Percentiles rank a stretch among this genome's conserved stretches.
phyloP scores from a whole-genome alignment of 2,797 vertebrate genomes.

The Pagetopsis macropterus region DNA sequence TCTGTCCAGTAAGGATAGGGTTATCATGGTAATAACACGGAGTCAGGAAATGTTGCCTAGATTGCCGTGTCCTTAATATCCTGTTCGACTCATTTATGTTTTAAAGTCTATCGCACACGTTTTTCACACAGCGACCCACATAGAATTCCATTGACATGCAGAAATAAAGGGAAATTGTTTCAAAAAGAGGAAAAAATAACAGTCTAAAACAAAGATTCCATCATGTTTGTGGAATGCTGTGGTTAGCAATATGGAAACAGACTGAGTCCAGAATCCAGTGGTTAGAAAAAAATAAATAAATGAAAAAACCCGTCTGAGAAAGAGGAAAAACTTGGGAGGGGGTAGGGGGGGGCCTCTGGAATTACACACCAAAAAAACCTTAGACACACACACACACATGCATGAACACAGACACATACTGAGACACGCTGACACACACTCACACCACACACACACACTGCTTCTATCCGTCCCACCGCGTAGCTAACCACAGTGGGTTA shows the following conservation, averaged over 20 bases:
- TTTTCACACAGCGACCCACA: constrained; percentile 51
- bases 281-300: constrained; percentile 81
- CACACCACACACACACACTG: constrained; percentile 39
- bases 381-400: constrained; percentile 49
- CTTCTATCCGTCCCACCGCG: constrained; percentile 68
- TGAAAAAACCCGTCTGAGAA: constrained; percentile 75
- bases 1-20: constrained; percentile 67
- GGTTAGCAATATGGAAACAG: constrained; percentile 87
- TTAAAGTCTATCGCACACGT: constrained; percentile 46
- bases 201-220: constrained; percentile 84
- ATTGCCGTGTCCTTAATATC: constrained; percentile 70
- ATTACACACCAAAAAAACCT: constrained; percentile 77
- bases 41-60: constrained; percentile 63
- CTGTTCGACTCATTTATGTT: constrained; percentile 68
- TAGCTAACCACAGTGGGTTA: constrained; percentile 77
- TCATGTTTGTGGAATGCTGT: constrained; percentile 88
- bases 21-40: constrained; percentile 54
- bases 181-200: constrained; percentile 77
- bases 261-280: constrained; percentile 79
- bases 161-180: constrained; percentile 76
- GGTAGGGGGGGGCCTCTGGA: constrained; percentile 81
- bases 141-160: constrained; percentile 72
- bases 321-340: constrained; percentile 77
- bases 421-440: constrained; percentile 47
- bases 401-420: constrained; percentile 36